Evolutionary conservation across 1,140 invertebrate genomes (phyloP), one percentile per base, ranked within the genome.

Genomic region (Ladona fulva): DNA sequence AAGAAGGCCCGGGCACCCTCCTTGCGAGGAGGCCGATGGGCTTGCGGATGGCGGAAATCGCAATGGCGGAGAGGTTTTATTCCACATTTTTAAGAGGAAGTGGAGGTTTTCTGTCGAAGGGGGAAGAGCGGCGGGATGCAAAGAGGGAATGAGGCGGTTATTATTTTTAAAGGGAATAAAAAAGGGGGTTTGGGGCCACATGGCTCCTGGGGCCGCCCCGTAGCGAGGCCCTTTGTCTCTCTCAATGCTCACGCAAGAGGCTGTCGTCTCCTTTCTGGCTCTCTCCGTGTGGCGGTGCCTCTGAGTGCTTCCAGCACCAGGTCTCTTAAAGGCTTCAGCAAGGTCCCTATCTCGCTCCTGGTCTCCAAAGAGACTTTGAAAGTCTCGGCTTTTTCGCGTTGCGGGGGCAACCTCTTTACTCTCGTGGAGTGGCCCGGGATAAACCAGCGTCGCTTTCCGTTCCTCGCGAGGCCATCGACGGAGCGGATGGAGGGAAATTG

Each of bases 191-290:
- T 11, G 52, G 52, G 14, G 16, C n/a, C 52, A 19, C 52, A 66
- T 66, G 52, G 52, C n/a, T 66, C 52, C 52, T 1, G n/a, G 52
- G 52, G 52, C 52, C 52, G 52, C 52, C 52, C 52, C 14, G 44
- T 11, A 52, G n/a, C n/a, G 29, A 37, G 52, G 52, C 16, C 16
- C 52, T 16, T 66, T 16, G 52, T 66, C 52, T 66, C 52, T 3
- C 52, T 66, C 52, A 66, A 66, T 22, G 52, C 52, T 66, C 52
- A 66, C 52, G 52, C 52, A 66, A 66, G 52, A 66, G 52, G n/a
- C n/a, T 12, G 52, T 66, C 52, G 14, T 22, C 52, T 3, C 14
- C 52, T 66, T 12, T 66, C 3, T 66, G 29, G 29, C 44, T 52
- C 44, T 52, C 44, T 52, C 10, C 44, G 44, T 52, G 10, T 52